Base-by-base conservation (phyloP, 2,888 invertebrate species). In the Drosophila niveifrons region DNA sequence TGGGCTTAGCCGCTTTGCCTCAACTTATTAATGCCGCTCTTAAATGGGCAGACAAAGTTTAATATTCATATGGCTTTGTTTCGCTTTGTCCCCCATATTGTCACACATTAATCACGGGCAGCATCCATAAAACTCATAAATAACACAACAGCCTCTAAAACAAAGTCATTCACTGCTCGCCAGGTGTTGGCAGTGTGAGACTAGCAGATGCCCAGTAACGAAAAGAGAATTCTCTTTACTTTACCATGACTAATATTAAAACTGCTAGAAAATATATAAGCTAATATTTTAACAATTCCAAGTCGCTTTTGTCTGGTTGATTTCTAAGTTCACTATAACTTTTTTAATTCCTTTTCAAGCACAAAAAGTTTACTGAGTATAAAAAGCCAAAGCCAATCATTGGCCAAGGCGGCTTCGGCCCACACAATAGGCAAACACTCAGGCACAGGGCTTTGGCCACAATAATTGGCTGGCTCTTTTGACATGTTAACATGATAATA, bases 401-500 rank as follows among this genome's bases (percentile, higher is more conserved):
- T 70, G 66, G 52, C 63, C 71, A 59, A 63, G 58, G 44, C 57
- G 51, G 31, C 62, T 1, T 11, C 36, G 52, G 80, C 83, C 87
- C 82, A 83, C 86, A 76, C 69, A 69, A 72, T 62, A 50, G 58
- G 44, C 57, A 61, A 66, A 71, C 61, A 72, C 74, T 78, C 57
- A 64, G 47, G 36, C 13, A 47, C 28, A 47, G 47, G 36, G 9
- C 43, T 13, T 44, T 44, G n/a, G 56, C 69, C 72, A 69, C 74
- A 78, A 75, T 77, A 69, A 73, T 75, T 73, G 78, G 53, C 68
- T 57, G 70, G 78, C 72, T 75, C 78, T 78, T 87, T 78, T 81
- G 90, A 87, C 87, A 87, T 69, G 82, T 72, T 56, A 86, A 85
- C 79, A 78, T 72, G 88, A 88, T 90, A 77, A 88, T 90, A 87